Percentiles rank a stretch among this genome's conserved stretches.
These are phyloP conservation scores for Phenacoccus solenopsis DNA, from an alignment of 1,140 invertebrate genomes.

Conservation along the genomic window DNA sequence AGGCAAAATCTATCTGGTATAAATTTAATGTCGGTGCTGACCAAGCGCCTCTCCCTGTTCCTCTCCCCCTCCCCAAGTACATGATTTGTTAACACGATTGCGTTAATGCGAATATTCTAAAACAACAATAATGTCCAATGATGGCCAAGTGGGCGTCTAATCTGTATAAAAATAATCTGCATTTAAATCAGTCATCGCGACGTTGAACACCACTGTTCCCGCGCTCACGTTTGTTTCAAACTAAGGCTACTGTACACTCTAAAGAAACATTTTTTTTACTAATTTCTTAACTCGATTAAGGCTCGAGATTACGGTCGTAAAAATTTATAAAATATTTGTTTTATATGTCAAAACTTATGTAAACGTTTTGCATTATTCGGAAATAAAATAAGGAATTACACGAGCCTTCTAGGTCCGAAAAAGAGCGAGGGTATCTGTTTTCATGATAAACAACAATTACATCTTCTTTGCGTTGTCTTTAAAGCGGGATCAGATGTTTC, in stretches of 20 bases:
- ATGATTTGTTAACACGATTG: no score
- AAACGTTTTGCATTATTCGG: conserved; percentile 10
- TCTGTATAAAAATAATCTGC: no score
- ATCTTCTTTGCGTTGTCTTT: conserved; percentile 8
- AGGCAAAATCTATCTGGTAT: no score
- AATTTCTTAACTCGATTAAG: background rate
- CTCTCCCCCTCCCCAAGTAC: no score
- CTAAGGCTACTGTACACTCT: background rate
- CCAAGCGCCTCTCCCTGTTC: no score
- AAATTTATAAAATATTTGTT: conserved; percentile 14
- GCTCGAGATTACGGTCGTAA: conserved; percentile 1
- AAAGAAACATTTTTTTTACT: background rate
- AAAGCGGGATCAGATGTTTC: conserved; percentile 7
- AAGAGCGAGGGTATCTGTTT: background rate
- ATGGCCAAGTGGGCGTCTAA: no score
- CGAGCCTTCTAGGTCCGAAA: no score
- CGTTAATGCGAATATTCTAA: no score
- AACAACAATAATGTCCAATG: no score
- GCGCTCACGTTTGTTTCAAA: background rate
- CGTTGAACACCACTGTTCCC: background rate
- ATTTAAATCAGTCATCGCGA: no score
- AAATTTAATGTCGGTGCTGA: no score
- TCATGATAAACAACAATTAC: conserved; percentile 17
- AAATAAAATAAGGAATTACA: background rate
- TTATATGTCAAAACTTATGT: conserved; percentile 10